phyloP scores from a whole-genome alignment of 2,113 vertebrate genomes.

The Fregata magnificens region DNA sequence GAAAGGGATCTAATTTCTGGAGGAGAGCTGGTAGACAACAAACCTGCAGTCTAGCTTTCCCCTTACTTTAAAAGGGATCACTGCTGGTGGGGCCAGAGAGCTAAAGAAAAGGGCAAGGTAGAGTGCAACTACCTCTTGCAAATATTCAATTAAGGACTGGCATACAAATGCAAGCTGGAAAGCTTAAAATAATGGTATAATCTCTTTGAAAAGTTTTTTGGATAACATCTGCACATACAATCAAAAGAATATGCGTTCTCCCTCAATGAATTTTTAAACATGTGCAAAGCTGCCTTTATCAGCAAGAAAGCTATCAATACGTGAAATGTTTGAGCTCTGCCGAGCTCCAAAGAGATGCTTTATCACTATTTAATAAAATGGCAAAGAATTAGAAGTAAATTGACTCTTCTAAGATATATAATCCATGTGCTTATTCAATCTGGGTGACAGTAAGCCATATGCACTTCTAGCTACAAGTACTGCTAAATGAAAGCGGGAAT shows the following conservation, averaged over 20 bases:
- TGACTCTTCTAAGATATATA: neutral
- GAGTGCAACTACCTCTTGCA: neutral
- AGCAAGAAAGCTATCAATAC: neutral
- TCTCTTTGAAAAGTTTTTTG: neutral
- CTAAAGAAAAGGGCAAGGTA: neutral
- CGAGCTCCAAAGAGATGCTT: neutral
- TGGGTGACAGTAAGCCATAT: neutral
- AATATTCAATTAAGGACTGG: neutral
- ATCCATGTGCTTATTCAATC: neutral
- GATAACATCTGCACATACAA: neutral
- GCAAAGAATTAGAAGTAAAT: neutral
- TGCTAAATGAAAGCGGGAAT: neutral
- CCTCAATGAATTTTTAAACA: neutral
- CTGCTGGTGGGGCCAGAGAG: neutral
- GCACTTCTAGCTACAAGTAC: neutral
- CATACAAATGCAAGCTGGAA: neutral
- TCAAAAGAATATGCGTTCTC: neutral
- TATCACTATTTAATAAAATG: neutral
- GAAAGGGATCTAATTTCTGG: neutral
- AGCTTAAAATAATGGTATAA: neutral
- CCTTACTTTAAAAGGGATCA: neutral
- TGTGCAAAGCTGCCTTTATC: neutral
- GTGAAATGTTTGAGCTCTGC: neutral
- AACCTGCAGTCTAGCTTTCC: neutral
- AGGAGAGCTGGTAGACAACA: neutral